Base-by-base conservation (phyloP, 2,888 invertebrate species). In the Morpho helenor region DNA sequence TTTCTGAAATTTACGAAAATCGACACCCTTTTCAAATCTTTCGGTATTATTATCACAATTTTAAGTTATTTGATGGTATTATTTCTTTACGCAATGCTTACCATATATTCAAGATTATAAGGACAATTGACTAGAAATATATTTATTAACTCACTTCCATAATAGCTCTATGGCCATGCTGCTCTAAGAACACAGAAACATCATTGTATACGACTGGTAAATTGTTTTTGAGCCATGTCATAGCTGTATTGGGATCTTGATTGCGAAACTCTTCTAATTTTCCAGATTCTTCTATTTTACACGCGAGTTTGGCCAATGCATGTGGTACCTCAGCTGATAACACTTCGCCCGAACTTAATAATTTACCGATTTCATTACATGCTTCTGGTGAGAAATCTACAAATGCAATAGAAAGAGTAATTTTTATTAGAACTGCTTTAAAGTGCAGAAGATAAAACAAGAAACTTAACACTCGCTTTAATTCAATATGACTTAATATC, bases 311-410 rank as follows among this genome's bases (percentile, higher is more conserved):
- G 10, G 86, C 81, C 4, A 93, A 69, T 0, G 87, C 85, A 10
- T 82, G 77, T 0, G 95, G 95, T 7, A 97, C 93, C 73, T 96
- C 95, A 0, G 95, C 96, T 16, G 96, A 96, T 53, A 95, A 87
- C 0, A 95, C 94, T 63, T 94, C 92, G 0, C 94, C 94, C 0
- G 94, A 93, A 8, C 94, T 93, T 44, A 96, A 84, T 23, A 97
- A 77, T 39, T 91, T 71, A 0, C 94, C 93, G 49, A 96, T 92
- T 77, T 96, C 96, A 44, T 92, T 91, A 68, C 93, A 93, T 65
- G 94, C 92, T 10, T 94, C 94, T 0, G 86, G 77, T 1, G 91
- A 92, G 71, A 95, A 92, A 44, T 93, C 94, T 93, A 73, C 47
- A 81, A 31, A 31, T 31, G 31, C 31, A 31, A 31, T 31, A 31